These are phyloP conservation scores for Phenacoccus solenopsis DNA, from an alignment of 1,140 invertebrate genomes.

Conservation along the genomic window DNA sequence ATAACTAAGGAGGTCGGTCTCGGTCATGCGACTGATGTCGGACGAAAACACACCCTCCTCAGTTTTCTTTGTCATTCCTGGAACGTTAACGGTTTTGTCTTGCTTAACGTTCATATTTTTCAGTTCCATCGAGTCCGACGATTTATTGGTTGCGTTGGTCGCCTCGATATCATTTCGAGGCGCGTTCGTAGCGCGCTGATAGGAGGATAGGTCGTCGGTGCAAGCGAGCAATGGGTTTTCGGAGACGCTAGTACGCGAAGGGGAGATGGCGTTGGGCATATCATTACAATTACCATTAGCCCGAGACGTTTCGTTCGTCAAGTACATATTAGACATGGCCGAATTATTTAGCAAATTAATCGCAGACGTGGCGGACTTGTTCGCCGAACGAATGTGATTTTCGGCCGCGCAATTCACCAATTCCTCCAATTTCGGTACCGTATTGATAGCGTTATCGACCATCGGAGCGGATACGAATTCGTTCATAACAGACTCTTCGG, in stretches of 20 bases:
- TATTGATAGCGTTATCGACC: background rate
- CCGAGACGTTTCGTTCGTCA: background rate
- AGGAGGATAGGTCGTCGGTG: no score
- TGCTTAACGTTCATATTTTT: no score
- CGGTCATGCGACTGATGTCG: conserved; percentile 64
- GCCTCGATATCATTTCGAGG: no score
- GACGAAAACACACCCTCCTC: conserved; percentile 38
- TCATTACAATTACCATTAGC: no score
- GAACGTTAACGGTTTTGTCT: background rate
- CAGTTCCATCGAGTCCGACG: background rate
- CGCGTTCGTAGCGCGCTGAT: no score
- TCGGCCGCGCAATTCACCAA: background rate
- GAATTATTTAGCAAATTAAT: background rate
- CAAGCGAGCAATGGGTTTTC: no score
- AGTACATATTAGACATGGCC: background rate
- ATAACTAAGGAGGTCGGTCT: conserved; percentile 69
- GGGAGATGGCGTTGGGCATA: no score
- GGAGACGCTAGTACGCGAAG: no score
- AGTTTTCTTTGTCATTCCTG: conserved; percentile 20
- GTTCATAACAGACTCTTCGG: background rate
- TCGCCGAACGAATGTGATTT: background rate
- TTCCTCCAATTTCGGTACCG: background rate
- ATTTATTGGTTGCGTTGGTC: background rate
- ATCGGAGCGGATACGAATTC: background rate
- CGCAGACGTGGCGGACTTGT: background rate